A percentile compares a stretch with the other conserved stretches of the same genome.
phyloP scores from a whole-genome alignment of 2,113 vertebrate species.

The Syngnathoides biaculeatus region DNA sequence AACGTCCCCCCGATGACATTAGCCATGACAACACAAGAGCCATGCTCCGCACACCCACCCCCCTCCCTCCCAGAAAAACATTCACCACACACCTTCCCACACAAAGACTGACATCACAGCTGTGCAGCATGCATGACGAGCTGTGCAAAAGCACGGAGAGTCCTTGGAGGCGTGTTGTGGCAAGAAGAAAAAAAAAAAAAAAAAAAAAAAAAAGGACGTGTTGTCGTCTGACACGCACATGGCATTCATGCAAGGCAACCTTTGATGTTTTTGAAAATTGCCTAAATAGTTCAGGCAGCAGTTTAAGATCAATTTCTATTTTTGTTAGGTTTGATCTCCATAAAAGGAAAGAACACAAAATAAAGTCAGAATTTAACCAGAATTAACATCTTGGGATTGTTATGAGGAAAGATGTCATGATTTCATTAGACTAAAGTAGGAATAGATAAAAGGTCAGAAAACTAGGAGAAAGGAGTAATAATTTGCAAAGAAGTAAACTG shows the following conservation, averaged over 20 bases:
- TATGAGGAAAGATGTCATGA: no score
- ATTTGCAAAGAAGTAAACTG: no score
- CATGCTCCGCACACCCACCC: slow-evolving; percentile 30
- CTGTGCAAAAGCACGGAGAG: slow-evolving; percentile 41
- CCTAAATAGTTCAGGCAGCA: not conserved
- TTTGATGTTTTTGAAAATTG: not conserved
- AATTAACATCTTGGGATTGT: no score
- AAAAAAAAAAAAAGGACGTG: slow-evolving; percentile 1
- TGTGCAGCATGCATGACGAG: slow-evolving; percentile 61
- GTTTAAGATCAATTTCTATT: not conserved
- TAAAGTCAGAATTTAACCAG: no score
- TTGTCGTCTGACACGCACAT: not conserved
- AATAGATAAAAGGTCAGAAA: no score
- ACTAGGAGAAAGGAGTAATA: no score
- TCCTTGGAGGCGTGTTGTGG: slow-evolving; percentile 38
- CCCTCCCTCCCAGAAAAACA: slow-evolving; percentile 26
- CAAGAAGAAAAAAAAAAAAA: slow-evolving; percentile 2
- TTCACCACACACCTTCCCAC: slow-evolving; percentile 63
- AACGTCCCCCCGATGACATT: slow-evolving; percentile 33
- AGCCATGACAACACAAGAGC: slow-evolving; percentile 64
- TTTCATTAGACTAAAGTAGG: no score
- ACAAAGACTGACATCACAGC: slow-evolving; percentile 67
- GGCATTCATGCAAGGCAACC: not conserved
- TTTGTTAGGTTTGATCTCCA: not conserved
- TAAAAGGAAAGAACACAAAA: not conserved